Percentiles rank a stretch among this genome's conserved stretches.
phyloP scores from a whole-genome alignment of 2,113 vertebrate genomes.

The Axis porcinus region DNA sequence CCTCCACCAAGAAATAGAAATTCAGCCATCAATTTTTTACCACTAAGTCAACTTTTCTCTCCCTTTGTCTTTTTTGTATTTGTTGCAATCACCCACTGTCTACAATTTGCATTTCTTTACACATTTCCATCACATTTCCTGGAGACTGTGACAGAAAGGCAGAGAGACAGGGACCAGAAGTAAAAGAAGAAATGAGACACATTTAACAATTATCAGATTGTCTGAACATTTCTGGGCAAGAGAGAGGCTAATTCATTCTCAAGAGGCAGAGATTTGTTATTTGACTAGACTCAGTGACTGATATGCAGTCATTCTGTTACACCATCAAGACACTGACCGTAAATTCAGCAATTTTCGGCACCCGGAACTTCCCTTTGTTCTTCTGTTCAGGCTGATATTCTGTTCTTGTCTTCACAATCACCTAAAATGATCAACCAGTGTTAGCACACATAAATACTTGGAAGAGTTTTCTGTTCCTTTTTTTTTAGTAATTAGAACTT shows the following conservation, averaged over 20 bases:
- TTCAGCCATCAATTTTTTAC: not conserved
- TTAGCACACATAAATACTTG: not conserved
- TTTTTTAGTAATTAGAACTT: not conserved
- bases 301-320: conserved; percentile 82
- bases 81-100: not conserved
- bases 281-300: not conserved
- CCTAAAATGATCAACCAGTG: conserved; percentile 79
- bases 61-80: not conserved
- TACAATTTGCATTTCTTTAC: not conserved
- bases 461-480: not conserved
- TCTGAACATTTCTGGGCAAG: not conserved
- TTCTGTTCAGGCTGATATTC: conserved; percentile 98
- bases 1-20: not conserved
- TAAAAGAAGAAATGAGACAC: not conserved
- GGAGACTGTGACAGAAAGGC: not conserved
- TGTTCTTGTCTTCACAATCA: conserved; percentile 98
- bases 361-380: conserved; percentile 93
- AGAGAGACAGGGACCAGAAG: not conserved
- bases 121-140: not conserved
- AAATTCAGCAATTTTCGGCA: conserved; percentile 98
- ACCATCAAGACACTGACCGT: conserved; percentile 96
- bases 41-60: not conserved
- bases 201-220: not conserved
- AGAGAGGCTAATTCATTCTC: not conserved
- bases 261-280: not conserved